Base-by-base conservation (phyloP, 1,140 invertebrate species). In the Ladona fulva region DNA sequence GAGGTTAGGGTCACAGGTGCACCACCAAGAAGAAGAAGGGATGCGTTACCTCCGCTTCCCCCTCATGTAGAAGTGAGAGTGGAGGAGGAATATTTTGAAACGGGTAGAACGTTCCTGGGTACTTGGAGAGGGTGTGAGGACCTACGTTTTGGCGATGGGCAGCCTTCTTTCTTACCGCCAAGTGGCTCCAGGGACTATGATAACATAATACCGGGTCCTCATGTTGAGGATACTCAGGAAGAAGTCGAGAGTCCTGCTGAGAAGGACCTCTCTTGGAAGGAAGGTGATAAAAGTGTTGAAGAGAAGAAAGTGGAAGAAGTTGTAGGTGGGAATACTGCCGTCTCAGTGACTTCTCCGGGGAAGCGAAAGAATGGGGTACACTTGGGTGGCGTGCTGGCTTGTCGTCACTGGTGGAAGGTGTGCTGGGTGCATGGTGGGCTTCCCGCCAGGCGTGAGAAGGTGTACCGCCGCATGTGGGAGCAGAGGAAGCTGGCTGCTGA, bases 381-480 rank as follows among this genome's bases (percentile, higher is more conserved):
- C 52, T 66, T 66, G 16, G 52, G 52, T 16, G 52, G 52, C 52
- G 52, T 66, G 52, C 52, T 66, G 52, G 52, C 52, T 16, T 66
- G 52, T 66, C 52, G 52, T 22, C 52, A 66, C 52, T 66, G 52
- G 52, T 66, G 52, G 52, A 66, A 66, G 52, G 52, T 66, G 52
- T 66, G 52, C 52, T 66, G 52, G 52, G 52, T 66, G 52, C 52
- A 66, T 12, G 52, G 52, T 12, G 52, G 52, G n/a, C 52, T 66
- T 16, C 52, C 52, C n/a, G 52, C 52, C 52, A 66, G 52, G 52
- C 52, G 52, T 66, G 52, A 66, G 52, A 66, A 66, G 52, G 52
- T 66, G 52, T 66, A 66, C 52, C 52, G 52, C 16, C 52, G 52
- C 52, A 66, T 66, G 52, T 66, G 52, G 52, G 52, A 66, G 52